Percentiles rank a stretch among this genome's conserved stretches.
Evolutionary conservation across 2,797 vertebrate genomes (phyloP).

Genomic region (Anguilla anguilla): DNA sequence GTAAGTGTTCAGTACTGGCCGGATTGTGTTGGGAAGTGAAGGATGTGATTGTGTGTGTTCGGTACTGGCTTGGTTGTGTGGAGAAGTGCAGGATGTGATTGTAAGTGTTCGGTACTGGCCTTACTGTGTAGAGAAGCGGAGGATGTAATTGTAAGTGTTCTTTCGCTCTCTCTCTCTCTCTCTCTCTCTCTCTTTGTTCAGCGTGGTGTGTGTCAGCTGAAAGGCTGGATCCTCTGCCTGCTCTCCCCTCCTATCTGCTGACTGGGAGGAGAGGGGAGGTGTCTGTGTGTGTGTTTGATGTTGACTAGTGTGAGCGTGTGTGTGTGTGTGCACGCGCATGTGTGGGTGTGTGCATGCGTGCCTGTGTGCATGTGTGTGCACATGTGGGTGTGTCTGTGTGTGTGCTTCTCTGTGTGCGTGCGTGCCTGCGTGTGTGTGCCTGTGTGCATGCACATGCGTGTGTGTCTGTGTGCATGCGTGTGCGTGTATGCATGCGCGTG

Average conservation of each 20-base stretch:
- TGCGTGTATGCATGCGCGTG: conserved; percentile 17
- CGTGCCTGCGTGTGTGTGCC: background rate
- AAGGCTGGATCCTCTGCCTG: background rate
- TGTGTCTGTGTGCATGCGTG: conserved; percentile 40
- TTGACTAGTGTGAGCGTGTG: background rate
- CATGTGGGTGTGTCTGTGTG: no score
- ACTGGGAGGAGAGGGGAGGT: background rate
- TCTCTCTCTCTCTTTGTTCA: background rate
- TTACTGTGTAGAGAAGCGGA: background rate
- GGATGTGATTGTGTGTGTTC: background rate
- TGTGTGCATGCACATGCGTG: conserved; percentile 32
- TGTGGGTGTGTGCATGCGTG: no score
- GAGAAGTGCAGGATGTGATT: background rate
- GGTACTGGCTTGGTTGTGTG: background rate
- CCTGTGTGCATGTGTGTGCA: no score
- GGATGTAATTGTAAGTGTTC: background rate
- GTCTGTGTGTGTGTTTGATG: conserved; percentile 6
- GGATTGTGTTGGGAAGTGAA: background rate
- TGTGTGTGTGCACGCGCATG: background rate
- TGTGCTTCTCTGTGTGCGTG: no score
- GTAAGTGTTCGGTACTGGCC: no score
- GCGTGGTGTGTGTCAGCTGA: background rate
- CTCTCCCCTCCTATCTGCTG: background rate
- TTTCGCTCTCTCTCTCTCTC: no score
- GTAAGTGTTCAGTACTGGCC: background rate